These are phyloP conservation scores for Helicoverpa assulta DNA, from an alignment of 2,888 invertebrate genomes.

Conservation along the genomic window DNA sequence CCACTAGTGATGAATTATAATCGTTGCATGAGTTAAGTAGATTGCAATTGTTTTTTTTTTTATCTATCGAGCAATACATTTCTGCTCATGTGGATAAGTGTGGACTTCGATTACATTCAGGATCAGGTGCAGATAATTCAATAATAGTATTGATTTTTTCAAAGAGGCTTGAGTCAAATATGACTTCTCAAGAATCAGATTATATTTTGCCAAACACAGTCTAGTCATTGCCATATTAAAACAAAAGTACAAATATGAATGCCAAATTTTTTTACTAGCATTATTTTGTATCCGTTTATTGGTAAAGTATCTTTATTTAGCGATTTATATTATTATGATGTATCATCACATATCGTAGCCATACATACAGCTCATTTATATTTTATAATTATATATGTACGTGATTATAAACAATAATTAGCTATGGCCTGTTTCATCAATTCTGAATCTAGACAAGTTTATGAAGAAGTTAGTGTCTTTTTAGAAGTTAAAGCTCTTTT, in stretches of 20 bases:
- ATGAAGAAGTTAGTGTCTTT: conserved; percentile 5
- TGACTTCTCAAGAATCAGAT: conserved; percentile 20
- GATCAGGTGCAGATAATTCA: no score
- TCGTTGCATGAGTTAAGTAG: no score
- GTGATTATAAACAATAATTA: conserved; percentile 53
- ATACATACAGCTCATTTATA: conserved; percentile 58
- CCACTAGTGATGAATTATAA: no score
- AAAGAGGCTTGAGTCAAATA: background rate
- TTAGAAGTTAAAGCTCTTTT: conserved; percentile 7
- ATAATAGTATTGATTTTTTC: no score
- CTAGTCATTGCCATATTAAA: conserved; percentile 61
- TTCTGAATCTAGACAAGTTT: conserved; percentile 4
- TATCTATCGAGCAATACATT: no score
- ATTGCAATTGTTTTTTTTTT: no score
- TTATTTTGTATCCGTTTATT: conserved; percentile 55
- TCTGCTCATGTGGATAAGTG: no score
- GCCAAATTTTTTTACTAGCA: conserved; percentile 76
- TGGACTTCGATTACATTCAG: no score
- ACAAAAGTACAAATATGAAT: conserved; percentile 76
- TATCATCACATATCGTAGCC: conserved; percentile 74
- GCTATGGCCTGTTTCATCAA: conserved; percentile 55
- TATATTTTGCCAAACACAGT: conserved; percentile 58
- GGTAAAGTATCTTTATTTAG: conserved; percentile 53
- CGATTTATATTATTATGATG: conserved; percentile 59
- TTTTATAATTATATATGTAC: conserved; percentile 61